phyloP scores from a whole-genome alignment of 2,113 vertebrate species.

The Ophiodon elongatus region DNA sequence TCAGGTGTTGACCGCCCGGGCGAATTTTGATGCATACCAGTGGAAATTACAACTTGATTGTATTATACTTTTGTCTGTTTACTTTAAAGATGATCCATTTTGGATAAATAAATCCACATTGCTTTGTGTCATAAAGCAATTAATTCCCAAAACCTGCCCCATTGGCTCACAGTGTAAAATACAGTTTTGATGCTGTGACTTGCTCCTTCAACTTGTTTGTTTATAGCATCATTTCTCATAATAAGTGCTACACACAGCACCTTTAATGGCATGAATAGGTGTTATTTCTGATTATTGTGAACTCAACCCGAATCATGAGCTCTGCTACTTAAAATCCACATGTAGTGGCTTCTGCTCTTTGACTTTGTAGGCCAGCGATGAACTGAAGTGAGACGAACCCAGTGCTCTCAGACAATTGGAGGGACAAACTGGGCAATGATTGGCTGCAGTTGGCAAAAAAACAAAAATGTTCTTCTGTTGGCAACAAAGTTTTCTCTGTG shows the following conservation, averaged over 20 bases:
- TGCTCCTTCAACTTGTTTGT: background rate
- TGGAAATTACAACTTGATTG: background rate
- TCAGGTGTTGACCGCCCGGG: background rate
- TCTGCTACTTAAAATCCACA: background rate
- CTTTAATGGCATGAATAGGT: background rate
- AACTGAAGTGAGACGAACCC: background rate
- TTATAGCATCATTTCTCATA: too few relatives aligned
- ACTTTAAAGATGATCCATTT: background rate
- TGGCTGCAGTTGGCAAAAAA: background rate
- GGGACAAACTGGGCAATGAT: background rate
- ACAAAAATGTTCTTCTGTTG: constrained; percentile 47
- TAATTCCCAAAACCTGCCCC: background rate
- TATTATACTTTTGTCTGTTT: background rate
- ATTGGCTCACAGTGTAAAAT: background rate
- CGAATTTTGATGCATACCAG: background rate
- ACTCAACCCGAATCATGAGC: background rate
- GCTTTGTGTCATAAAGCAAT: background rate
- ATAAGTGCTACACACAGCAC: background rate
- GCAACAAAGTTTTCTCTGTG: constrained; percentile 20
- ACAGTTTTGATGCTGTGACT: background rate
- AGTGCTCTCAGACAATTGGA: background rate
- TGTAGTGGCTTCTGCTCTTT: constrained; percentile 19
- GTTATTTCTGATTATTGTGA: background rate
- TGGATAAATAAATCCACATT: background rate
- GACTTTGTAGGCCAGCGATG: constrained; percentile 6